Evolutionary conservation across 2,113 vertebrate genomes (phyloP).

Genomic region (Ammodytes dubius): DNA sequence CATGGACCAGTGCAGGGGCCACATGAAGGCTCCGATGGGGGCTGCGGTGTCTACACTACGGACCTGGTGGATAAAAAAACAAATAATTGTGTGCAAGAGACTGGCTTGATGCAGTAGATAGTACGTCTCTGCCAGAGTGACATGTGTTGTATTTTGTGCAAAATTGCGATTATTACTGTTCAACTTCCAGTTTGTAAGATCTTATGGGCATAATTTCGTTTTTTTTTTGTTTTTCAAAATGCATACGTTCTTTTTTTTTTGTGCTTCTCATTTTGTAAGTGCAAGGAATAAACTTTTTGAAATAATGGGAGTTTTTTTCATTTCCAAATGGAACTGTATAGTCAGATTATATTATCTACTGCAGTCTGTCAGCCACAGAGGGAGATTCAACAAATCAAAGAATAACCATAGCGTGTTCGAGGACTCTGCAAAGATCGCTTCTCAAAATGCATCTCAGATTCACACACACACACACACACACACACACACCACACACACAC

Average conservation of each 20-base stretch:
- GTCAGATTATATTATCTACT: slow-evolving; percentile 48
- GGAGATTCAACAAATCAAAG: slow-evolving; percentile 60
- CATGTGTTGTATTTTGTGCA: neutral
- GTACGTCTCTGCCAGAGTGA: neutral
- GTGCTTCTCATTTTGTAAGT: slow-evolving; percentile 22
- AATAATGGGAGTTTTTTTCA: slow-evolving; percentile 20
- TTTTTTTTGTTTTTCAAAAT: neutral
- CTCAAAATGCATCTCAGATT: slow-evolving; percentile 29
- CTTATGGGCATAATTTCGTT: neutral
- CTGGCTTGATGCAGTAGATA: neutral
- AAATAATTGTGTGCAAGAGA: neutral
- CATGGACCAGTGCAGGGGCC: slow-evolving; percentile 98
- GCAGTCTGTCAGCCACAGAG: slow-evolving; percentile 51
- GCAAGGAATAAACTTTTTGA: slow-evolving; percentile 27
- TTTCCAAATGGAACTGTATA: slow-evolving; percentile 34
- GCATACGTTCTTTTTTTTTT: slow-evolving; percentile 21
- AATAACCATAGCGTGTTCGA: slow-evolving; percentile 37
- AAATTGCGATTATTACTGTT: neutral
- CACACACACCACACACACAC: slow-evolving; percentile 51
- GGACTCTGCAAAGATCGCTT: slow-evolving; percentile 22
- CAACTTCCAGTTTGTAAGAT: neutral
- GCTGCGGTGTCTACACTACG: slow-evolving; percentile 92
- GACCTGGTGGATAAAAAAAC: slow-evolving; percentile 77
- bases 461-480: slow-evolving; percentile 38
- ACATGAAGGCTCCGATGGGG: slow-evolving; percentile 95